Conservation (phyloP, 53 echinoderm and acorn worm genomes). For the Zoroaster sp. region DNA sequence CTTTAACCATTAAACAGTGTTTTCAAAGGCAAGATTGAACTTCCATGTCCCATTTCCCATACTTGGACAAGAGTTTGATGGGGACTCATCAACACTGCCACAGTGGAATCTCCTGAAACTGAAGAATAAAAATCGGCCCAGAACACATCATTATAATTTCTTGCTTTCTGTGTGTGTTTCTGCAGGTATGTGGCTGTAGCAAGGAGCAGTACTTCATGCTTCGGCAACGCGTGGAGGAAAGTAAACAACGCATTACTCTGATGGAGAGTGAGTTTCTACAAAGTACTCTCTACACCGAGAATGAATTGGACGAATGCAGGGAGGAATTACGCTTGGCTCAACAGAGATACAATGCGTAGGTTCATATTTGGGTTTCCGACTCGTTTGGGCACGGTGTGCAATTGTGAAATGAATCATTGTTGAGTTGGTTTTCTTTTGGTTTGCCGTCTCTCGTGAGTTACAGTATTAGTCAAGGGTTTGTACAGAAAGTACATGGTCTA, state of each 20-base stretch:
- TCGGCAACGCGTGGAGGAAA: constrained; percentile 92
- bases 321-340: constrained; percentile 91
- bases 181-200: constrained; percentile 94
- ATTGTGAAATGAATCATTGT: no score
- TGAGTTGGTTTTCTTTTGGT: no score
- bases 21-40: background rate
- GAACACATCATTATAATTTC: no score
- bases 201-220: constrained; percentile 94
- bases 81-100: background rate
- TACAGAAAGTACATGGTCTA: no score
- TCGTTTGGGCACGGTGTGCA: no score
- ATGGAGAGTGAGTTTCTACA: constrained; percentile 99
- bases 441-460: no score
- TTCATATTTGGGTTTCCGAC: background rate
- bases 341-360: constrained; percentile 97
- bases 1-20: background rate
- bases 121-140: background rate
- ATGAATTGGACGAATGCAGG: constrained; percentile 90
- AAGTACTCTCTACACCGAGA: constrained; percentile 98
- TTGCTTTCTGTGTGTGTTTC: background rate
- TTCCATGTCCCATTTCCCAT: background rate
- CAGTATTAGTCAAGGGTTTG: no score
- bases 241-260: constrained; percentile 94
- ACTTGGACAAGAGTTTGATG: background rate
- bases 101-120: background rate